Conservation (phyloP, 1,140 invertebrate genomes). For the Brachionus sp. region DNA sequence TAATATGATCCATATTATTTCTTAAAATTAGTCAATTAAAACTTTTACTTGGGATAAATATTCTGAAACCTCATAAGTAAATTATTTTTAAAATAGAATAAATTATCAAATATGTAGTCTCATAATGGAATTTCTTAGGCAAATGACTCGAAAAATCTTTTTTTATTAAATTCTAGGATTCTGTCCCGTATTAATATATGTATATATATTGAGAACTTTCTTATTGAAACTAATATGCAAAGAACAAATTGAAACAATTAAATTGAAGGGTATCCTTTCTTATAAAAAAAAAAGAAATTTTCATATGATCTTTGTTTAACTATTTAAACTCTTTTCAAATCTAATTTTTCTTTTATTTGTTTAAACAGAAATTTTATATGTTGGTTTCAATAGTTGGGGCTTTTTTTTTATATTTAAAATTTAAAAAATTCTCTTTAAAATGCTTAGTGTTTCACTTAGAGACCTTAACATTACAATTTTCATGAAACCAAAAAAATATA, state of each 20-base stretch:
- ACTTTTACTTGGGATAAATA: background rate
- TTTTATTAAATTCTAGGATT: background rate
- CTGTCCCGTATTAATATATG: background rate
- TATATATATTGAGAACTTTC: slow-evolving; percentile 2
- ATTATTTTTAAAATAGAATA: background rate
- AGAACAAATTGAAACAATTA: background rate
- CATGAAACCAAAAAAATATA: background rate
- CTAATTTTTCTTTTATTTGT: slow-evolving; percentile 7
- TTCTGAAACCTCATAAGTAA: background rate
- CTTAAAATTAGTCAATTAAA: background rate
- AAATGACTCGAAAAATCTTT: background rate
- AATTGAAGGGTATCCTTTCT: background rate
- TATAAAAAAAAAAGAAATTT: background rate
- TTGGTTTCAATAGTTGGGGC: background rate
- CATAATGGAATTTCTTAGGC: background rate
- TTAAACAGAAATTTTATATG: background rate
- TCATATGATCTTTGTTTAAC: slow-evolving; percentile 36
- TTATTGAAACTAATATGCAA: background rate
- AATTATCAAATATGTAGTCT: background rate
- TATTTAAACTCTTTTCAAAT: slow-evolving; percentile 26
- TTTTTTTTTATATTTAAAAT: background rate
- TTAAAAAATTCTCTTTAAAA: background rate
- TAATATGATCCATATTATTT: background rate
- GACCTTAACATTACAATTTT: slow-evolving; percentile 8
- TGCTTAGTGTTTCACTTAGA: slow-evolving; percentile 6